Percentiles rank a stretch among this genome's conserved stretches.
These are phyloP conservation scores for Iguana delicatissima DNA, from an alignment of 2,797 vertebrate genomes.

Conservation along the genomic window DNA sequence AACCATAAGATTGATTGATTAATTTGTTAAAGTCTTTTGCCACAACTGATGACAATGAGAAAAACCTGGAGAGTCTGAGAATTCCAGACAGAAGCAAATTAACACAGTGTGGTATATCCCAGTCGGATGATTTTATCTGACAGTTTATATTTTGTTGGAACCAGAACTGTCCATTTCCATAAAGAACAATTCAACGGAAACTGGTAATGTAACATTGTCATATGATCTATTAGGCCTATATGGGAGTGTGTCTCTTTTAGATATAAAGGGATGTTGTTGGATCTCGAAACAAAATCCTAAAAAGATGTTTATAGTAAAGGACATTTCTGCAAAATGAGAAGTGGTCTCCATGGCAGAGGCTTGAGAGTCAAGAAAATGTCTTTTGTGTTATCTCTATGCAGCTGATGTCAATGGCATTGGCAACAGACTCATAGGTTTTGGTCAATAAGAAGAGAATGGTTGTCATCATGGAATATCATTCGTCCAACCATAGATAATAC, in stretches of 20 bases:
- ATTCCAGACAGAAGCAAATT: conserved; percentile 61
- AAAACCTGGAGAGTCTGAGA: conserved; percentile 57
- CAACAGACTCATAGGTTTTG: neutral
- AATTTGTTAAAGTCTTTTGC: neutral
- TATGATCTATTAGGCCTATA: conserved; percentile 63
- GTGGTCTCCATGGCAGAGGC: neutral
- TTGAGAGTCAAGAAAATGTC: neutral
- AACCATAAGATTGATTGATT: neutral
- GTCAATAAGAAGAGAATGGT: conserved; percentile 2
- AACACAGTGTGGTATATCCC: conserved; percentile 60
- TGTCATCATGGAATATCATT: neutral
- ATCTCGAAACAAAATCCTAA: conserved; percentile 8
- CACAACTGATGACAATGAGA: conserved; percentile 47
- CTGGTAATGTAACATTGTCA: conserved; percentile 62
- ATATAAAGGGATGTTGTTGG: neutral
- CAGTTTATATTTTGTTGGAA: conserved; percentile 65
- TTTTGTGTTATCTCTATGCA: neutral
- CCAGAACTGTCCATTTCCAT: conserved; percentile 69
- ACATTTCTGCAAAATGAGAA: conserved; percentile 24
- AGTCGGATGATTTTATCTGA: conserved; percentile 68
- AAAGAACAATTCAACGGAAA: conserved; percentile 62
- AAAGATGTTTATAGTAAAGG: conserved; percentile 38
- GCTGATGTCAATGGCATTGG: neutral
- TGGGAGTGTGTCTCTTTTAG: conserved; percentile 56
- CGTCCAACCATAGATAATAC: neutral